Conservation (phyloP, 1,140 invertebrate genomes). For the Papilio xuthus region DNA sequence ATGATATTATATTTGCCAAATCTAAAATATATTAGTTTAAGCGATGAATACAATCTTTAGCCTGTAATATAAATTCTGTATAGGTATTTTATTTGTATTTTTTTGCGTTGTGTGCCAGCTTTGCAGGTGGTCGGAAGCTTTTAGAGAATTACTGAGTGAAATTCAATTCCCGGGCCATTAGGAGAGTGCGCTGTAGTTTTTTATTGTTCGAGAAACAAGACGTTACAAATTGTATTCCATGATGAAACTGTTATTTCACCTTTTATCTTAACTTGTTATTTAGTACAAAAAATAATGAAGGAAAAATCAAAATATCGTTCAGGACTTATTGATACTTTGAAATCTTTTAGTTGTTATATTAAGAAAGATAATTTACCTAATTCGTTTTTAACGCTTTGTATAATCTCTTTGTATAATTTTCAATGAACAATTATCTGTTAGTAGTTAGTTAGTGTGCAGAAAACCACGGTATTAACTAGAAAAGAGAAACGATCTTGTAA, state of each 20-base stretch:
- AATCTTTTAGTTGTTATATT: too few species aligned
- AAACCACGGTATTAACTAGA: too few species aligned
- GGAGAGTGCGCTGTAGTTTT: slow-evolving; percentile 23
- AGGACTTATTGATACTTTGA: not conserved
- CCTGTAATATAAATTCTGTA: not conserved
- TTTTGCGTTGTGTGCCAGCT: not conserved
- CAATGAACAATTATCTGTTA: too few species aligned
- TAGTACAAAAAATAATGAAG: not conserved
- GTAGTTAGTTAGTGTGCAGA: too few species aligned
- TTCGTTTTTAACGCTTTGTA: too few species aligned
- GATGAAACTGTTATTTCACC: not conserved
- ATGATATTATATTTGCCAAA: too few species aligned
- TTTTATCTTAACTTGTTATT: not conserved
- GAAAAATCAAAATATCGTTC: not conserved
- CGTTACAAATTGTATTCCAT: slow-evolving; percentile 4
- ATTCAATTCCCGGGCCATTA: slow-evolving; percentile 21
- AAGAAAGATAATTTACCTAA: too few species aligned
- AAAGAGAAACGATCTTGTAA: too few species aligned
- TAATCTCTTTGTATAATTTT: too few species aligned
- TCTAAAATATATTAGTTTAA: not conserved
- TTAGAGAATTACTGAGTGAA: slow-evolving; percentile 16
- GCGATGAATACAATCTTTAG: not conserved
- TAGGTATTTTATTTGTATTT: not conserved
- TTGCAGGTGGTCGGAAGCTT: slow-evolving; percentile 18
- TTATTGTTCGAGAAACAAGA: slow-evolving; percentile 25